Evolutionary conservation across 64 coral and sea anemone genomes (phyloP).

Genomic region (Acropora yongei): DNA sequence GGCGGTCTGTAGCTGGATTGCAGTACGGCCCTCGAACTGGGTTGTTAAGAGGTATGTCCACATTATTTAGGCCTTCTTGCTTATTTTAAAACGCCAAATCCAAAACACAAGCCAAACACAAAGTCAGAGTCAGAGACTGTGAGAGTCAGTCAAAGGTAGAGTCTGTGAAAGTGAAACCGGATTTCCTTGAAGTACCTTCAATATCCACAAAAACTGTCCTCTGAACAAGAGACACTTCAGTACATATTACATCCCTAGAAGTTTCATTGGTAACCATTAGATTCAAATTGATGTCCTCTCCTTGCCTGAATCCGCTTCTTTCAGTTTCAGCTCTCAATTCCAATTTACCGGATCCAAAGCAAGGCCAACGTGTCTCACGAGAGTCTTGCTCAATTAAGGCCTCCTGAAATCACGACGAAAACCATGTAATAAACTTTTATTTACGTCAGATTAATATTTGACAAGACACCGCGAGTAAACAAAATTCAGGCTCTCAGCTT

Average conservation of each 20-base stretch:
- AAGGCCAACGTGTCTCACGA: background rate
- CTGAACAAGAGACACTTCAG: slow-evolving; percentile 39
- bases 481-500: no score
- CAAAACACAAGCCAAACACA: no score
- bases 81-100: no score
- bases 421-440: background rate
- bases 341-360: slow-evolving; percentile 25
- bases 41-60: background rate
- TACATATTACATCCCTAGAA: slow-evolving; percentile 6
- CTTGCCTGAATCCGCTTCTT: slow-evolving; percentile 29
- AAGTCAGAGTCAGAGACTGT: no score
- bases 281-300: background rate
- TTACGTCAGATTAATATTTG: no score
- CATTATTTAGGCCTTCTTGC: background rate
- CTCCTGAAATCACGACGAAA: background rate
- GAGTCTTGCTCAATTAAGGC: slow-evolving; percentile 15
- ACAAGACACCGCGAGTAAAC: no score
- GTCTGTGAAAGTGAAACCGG: no score
- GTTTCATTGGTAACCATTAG: slow-evolving; percentile 35
- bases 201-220: slow-evolving; percentile 28
- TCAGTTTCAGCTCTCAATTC: background rate
- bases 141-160: no score
- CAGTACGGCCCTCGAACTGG: no score
- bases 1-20: no score
- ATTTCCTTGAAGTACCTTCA: background rate